Base-by-base conservation (phyloP, 2,113 vertebrate genomes). In the Catharus minimus region DNA sequence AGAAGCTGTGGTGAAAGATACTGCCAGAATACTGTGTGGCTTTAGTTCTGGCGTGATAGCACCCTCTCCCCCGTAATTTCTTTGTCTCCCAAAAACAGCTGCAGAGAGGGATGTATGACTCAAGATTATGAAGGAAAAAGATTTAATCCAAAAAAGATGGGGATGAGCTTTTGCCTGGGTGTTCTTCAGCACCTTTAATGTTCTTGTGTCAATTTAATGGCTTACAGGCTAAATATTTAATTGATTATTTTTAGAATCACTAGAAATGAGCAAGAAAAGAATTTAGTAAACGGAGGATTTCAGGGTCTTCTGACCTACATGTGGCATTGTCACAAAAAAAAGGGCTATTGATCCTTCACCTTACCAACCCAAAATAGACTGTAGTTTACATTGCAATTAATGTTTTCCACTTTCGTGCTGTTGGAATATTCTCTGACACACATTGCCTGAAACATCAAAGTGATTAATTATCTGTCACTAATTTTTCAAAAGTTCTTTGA, bases 381-480 rank as follows among this genome's bases (percentile, higher is more conserved):
- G 46, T 30, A 22, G 22, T 83, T 89, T 36, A 46, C 46, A 26
- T 30, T 53, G 28, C 32, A 65, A 15, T 58, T 74, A 85, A 53
- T 33, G 30, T 74, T 33, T 46, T 43, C 53, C 39, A 67, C 14
- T n/a, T 61, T 46, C 81, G 36, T 72, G 33, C 53, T 56, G 7
- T 86, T 77, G 66, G 23, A 57, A 3, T 93, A 46, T 80, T 76
- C 43, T 71, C 28, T 38, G 61, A 53, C 36, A 71, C 71, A 67
- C 21, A 5, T 81, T 88, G 74, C 75, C 64, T 96, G 96, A 96
- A 97, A 96, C 96, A 96, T 96, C 95, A 96, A 96, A 96, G 96
- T 95, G 92, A 87, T 89, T 92, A 61, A 93, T 93, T 92, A 72
- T 26, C 60, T 68, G 36, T 69, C 49, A 60, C 52, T 67, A 7